phyloP scores from a whole-genome alignment of 2,888 invertebrate genomes.

The Acrocyrtus sp. region DNA sequence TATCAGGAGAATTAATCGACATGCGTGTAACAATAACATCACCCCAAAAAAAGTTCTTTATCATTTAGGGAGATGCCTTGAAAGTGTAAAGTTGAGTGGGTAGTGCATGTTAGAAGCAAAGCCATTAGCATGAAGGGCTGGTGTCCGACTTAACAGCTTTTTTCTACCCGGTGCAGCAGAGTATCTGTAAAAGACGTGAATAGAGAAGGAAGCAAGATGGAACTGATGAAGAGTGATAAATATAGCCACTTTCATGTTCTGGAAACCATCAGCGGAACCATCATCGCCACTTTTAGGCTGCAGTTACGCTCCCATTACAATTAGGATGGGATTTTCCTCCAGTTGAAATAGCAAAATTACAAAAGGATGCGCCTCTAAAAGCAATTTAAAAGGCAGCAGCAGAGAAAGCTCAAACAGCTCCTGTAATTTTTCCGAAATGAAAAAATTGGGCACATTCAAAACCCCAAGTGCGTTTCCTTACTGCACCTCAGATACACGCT shows the following conservation, averaged over 20 bases:
- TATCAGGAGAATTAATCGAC: constrained; percentile 23
- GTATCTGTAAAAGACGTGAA: neutral
- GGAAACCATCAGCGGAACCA: neutral
- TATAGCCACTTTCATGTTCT: neutral
- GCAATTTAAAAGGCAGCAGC: too few relatives aligned
- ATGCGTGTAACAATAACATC: constrained; percentile 19
- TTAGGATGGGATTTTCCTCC: too few relatives aligned
- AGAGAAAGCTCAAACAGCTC: too few relatives aligned
- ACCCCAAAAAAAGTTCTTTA: neutral
- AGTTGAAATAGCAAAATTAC: too few relatives aligned
- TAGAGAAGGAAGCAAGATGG: neutral
- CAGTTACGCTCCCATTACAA: too few relatives aligned
- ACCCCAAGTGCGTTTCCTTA: too few relatives aligned
- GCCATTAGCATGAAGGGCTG: neutral
- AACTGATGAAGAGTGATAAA: neutral
- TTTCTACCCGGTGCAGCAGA: constrained; percentile 7
- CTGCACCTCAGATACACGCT: too few relatives aligned
- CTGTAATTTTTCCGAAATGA: too few relatives aligned
- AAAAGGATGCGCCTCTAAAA: too few relatives aligned
- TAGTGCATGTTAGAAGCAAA: neutral
- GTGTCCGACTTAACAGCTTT: neutral
- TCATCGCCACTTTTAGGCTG: too few relatives aligned
- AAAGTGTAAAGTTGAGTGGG: neutral
- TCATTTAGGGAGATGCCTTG: neutral
- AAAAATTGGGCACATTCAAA: too few relatives aligned